Evolutionary conservation across 2,797 vertebrate species (phyloP), one percentile per base, ranked within the genome.

Genomic region (Craterocephalus amniculus): DNA sequence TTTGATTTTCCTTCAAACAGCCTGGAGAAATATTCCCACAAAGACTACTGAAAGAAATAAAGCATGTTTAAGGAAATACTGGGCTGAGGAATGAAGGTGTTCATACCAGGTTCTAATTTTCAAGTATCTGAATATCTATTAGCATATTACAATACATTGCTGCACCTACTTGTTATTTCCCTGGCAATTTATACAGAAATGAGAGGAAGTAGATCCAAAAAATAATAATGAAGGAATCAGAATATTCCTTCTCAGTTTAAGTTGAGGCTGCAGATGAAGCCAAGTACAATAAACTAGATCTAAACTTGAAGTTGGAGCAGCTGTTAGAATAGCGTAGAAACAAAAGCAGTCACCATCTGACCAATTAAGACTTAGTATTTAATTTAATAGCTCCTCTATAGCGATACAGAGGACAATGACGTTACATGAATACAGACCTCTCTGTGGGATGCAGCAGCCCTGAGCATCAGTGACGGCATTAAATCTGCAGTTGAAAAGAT

Each of bases 401-500:
- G 67, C n/a, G 40, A 74, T 26, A 65, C 56, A 69, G 67, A 54
- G 78, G 66, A 91, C 80, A 85, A 85, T 80, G 72, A 76, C 8
- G 26, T 58, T 13, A 22, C 54, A 65, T 70, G 66, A 86, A 74
- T 67, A 20, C 32, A 4, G 58, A 29, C 48, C 62, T 62, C 76
- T 79, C 60, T 2, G n/a, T 24, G 43, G 76, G 68, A 73, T 0
- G 35, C 58, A 5, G 61, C 1, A 10, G 67, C 68, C 67, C 60
- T 18, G 55, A 70, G 60, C 67, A 35, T 49, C 40, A 29, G 52
- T 9, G 48, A 77, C 31, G n/a, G 38, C 77, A 78, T 82, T 86
- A 83, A 76, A 86, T 81, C 67, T 76, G 80, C 56, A 76, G 74
- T 69, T 85, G 82, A 88, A 87, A 85, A 77, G 71, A 88, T 81